These are phyloP conservation scores for Miniopterus natalensis DNA, from an alignment of 2,113 vertebrate species.

Conservation along the genomic window DNA sequence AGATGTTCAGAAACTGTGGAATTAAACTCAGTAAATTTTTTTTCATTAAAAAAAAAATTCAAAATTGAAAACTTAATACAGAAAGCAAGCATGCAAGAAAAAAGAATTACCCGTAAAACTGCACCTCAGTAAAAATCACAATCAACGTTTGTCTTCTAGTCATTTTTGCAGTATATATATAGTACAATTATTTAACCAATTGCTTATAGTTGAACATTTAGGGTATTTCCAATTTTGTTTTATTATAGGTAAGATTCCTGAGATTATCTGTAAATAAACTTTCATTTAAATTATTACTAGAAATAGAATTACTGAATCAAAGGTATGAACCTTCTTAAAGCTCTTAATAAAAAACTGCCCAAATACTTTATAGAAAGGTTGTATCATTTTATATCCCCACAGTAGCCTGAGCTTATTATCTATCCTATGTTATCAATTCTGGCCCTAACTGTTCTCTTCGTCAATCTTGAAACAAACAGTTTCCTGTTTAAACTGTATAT, in stretches of 20 bases:
- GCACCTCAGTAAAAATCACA: not conserved
- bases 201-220: not conserved
- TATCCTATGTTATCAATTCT: not conserved
- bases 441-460: not conserved
- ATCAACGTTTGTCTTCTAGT: not conserved
- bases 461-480: not conserved
- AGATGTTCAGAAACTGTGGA: not conserved
- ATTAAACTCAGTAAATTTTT: not conserved
- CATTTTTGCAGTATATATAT: not conserved
- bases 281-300: not conserved
- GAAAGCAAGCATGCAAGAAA: not conserved
- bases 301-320: constrained; percentile 16
- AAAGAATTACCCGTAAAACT: not conserved
- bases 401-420: not conserved
- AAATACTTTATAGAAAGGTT: not conserved
- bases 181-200: constrained; percentile 23
- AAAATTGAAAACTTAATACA: not conserved
- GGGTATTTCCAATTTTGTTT: not conserved
- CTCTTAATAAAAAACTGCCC: not conserved
- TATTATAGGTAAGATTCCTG: not conserved
- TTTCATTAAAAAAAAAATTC: constrained; percentile 47
- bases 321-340: not conserved
- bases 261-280: not conserved
- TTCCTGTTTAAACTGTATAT: not conserved
- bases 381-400: not conserved